Evolutionary conservation across 1,140 invertebrate genomes (phyloP).

Genomic region (Caerostris darwini): DNA sequence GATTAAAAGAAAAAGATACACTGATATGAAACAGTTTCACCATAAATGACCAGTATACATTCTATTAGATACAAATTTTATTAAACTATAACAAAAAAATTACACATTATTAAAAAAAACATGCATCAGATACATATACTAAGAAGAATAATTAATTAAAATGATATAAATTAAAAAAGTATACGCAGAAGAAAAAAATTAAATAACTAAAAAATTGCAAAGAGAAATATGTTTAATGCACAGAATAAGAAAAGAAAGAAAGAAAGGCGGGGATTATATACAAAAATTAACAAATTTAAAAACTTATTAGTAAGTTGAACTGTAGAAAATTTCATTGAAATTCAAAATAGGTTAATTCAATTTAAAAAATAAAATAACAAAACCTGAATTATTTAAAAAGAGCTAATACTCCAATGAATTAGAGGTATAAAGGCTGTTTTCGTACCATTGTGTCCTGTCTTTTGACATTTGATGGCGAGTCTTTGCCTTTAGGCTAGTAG

Average conservation of each 20-base stretch:
- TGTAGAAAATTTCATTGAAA: conserved; percentile 9
- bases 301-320: too few species aligned
- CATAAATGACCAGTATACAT: not conserved
- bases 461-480: conserved; percentile 70
- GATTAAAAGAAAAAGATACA: conserved; percentile 31
- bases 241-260: conserved; percentile 3
- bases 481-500: conserved; percentile 77
- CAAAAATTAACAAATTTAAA: not conserved
- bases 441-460: conserved; percentile 76
- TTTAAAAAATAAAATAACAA: conserved; percentile 31
- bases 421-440: conserved; percentile 67
- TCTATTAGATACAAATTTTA: not conserved
- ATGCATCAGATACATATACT: not conserved
- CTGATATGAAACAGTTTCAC: not conserved
- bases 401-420: conserved; percentile 71
- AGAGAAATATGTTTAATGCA: not conserved
- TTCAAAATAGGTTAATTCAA: not conserved
- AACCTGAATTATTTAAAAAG: conserved; percentile 55
- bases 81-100: not conserved
- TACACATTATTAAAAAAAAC: not conserved
- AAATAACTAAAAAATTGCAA: not conserved
- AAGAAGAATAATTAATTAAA: not conserved
- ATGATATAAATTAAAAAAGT: not conserved
- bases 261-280: not conserved
- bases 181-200: not conserved